Conservation (phyloP, 1,140 invertebrate species). For the Phortica variegata region DNA sequence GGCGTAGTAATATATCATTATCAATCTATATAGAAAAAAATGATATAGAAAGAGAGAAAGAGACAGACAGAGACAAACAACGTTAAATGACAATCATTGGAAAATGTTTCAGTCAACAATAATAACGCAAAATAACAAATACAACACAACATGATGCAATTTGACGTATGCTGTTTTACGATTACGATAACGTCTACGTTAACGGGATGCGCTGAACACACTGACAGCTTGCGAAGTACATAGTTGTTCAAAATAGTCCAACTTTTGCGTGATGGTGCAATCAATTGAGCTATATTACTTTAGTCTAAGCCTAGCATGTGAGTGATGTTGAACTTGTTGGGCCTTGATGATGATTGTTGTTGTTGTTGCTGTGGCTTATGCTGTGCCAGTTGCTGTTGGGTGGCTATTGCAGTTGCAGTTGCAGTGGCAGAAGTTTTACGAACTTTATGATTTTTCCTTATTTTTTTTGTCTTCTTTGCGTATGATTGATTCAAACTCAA, state of each 20-base stretch:
- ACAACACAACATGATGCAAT: too few relatives aligned
- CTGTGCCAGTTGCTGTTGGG: constrained; percentile 15
- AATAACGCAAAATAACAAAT: too few relatives aligned
- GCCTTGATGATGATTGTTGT: constrained; percentile 7
- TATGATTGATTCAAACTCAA: constrained; percentile 15
- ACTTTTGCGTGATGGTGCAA: too few relatives aligned
- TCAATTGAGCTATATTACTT: too few relatives aligned
- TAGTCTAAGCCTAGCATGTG: too few relatives aligned
- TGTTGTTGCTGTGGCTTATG: constrained; percentile 19
- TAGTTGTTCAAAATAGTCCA: too few relatives aligned
- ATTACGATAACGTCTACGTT: too few relatives aligned
- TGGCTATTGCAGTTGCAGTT: constrained; percentile 22
- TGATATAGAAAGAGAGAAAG: neutral
- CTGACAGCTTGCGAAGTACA: too few relatives aligned
- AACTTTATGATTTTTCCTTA: constrained; percentile 1
- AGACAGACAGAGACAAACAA: constrained; percentile 13
- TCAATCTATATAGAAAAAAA: constrained; percentile 57
- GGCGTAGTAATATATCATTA: constrained; percentile 78
- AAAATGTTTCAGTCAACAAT: too few relatives aligned
- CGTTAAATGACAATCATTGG: constrained; percentile 19
- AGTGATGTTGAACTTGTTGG: too few relatives aligned
- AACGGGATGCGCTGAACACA: too few relatives aligned
- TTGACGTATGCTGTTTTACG: too few relatives aligned
- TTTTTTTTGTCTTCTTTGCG: neutral
- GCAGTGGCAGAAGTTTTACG: constrained; percentile 17